Evolutionary conservation across 2,888 invertebrate genomes (phyloP), one percentile per base, ranked within the genome.

Genomic region (Drosophila incognita): DNA sequence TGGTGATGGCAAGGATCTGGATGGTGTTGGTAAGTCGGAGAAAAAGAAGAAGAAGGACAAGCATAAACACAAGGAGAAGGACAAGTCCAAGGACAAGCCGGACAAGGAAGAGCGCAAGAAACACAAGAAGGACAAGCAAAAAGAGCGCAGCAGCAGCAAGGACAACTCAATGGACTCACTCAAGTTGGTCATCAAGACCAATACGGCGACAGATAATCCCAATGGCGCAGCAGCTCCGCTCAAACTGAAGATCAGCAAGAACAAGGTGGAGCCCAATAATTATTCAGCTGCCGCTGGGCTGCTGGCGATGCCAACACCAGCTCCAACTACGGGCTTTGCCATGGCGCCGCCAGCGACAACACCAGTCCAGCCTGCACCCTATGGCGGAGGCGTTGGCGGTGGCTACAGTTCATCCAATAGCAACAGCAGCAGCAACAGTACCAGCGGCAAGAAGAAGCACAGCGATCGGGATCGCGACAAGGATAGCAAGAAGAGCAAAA

Each of bases 211-310:
- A 11, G 59, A 69, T 11, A 82, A 83, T 61, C 79, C 83, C 52
- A 81, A 83, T 46, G 80, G 74, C 13, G 49, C 81, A 5, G 73
- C 84, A 10, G 73, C 76, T 3, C 94, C 95, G 2, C 92, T 97
- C 49, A 97, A 96, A 92, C 96, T 97, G 83, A 97, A 97, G 94
- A 97, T 97, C 79, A 95, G 96, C 33, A 96, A 96, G 89, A 96
- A 96, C 76, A 94, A 95, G 67, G 94, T 96, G 54, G 95, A 95
- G 76, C 94, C 94, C 51, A 95, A 90, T 56, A 92, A 90, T 54
- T 84, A 87, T 49, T 83, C 85, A 4, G 69, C 82, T 4, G 76
- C 76, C 13, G 58, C 53, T 29, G 68, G 69, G 1, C 36, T 74
- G 29, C 48, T 70, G 33, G 38, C 67, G 21, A 51, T 77, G 53